Evolutionary conservation across 1,140 invertebrate genomes (phyloP), one percentile per base, ranked within the genome.

Genomic region (Bombyx mandarina): DNA sequence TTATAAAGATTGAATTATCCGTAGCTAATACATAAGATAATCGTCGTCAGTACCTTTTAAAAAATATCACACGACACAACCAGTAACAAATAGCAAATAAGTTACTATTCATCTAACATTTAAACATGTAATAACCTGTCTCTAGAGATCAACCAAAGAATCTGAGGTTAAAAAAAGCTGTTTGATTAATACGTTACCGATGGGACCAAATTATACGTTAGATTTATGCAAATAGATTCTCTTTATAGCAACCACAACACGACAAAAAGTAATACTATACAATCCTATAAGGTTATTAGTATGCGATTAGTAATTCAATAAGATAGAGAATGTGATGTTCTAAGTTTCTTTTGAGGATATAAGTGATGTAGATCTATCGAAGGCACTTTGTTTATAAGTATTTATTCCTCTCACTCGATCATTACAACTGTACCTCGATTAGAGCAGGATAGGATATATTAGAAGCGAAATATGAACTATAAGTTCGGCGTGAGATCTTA

Each of bases 141-240:
- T 35, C 10, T 18, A 62, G 66, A 69, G 69, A 74, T 76, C 69
- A 74, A 66, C 57, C 52, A 53, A 77, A 65, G 66, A 75, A 76
- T 74, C 53, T 58, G 53, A 72, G 67, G 71, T 79, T 76, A 71
- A 73, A 75, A 18, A 77, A 75, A 66, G 66, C 64, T 65, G 62
- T 79, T 77, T 73, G 74, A 84, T 84, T 79, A 81, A 77, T 81
- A 71, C 63, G 71, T 82, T 75, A 73, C 71, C 70, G 67, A 69
- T 65, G 67, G 73, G 72, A 55, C 65, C 71, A 77, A 84, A 82
- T 82, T 77, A 75, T 65, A 74, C 71, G 64, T 72, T 66, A 67
- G 62, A 67, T 74, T 66, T 79, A 82, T 82, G 75, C 77, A 82
- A 82, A 82, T 79, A 51, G 58, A 49, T 60, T 45, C 26, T 42